A percentile compares a stretch with the other conserved stretches of the same genome.
phyloP scores from a whole-genome alignment of 2,888 invertebrate genomes.

The Ophonus ardosiacus region DNA sequence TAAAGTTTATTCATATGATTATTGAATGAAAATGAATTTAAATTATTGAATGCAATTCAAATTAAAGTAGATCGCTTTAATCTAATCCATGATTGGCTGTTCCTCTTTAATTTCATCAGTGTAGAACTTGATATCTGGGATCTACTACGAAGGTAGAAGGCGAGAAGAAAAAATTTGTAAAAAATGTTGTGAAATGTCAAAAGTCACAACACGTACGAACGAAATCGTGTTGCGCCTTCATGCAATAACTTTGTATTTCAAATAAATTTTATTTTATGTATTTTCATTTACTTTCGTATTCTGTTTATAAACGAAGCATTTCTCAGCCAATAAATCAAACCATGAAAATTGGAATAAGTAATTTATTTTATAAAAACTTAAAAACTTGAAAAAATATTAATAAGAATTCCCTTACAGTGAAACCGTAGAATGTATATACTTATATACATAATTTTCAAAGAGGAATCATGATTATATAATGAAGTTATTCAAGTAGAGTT shows the following conservation, averaged over 20 bases:
- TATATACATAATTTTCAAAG: too few relatives aligned
- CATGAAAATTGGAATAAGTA: neutral
- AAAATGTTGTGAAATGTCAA: constrained; percentile 5
- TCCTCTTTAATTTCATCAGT: constrained; percentile 9
- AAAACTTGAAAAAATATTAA: neutral
- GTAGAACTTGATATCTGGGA: neutral
- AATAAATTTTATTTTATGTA: constrained; percentile 32
- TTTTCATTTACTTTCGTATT: constrained; percentile 19
- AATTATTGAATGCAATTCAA: neutral
- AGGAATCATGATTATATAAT: constrained; percentile 7
- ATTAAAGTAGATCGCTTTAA: neutral
- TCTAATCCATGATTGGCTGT: neutral
- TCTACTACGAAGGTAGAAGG: neutral
- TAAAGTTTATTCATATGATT: neutral
- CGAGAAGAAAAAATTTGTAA: neutral
- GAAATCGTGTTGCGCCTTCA: neutral
- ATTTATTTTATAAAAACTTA: neutral
- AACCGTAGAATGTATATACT: neutral
- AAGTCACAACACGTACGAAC: constrained; percentile 19
- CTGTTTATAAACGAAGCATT: constrained; percentile 8
- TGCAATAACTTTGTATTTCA: constrained; percentile 20
- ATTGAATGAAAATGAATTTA: neutral
- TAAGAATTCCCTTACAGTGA: neutral
- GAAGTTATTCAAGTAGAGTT: neutral
- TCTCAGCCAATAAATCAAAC: neutral